Conservation (phyloP, 2,888 invertebrate genomes). For the Hemistola chrysoprasaria region DNA sequence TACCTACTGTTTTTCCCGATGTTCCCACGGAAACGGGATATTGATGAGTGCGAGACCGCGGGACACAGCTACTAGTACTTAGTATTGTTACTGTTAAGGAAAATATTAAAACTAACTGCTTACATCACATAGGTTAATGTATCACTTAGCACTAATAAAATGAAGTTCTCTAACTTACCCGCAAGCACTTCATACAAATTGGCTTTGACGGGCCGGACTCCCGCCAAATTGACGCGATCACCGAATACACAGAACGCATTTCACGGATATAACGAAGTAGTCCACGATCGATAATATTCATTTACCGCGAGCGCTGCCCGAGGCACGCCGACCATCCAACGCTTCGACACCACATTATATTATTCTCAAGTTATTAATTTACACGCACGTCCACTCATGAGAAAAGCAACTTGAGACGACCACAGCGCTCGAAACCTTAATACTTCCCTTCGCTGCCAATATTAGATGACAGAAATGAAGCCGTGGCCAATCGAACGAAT, state of each 20-base stretch:
- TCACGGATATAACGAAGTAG: constrained; percentile 60
- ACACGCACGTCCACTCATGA: constrained; percentile 81
- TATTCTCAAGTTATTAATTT: constrained; percentile 79
- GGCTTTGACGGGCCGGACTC: constrained; percentile 50
- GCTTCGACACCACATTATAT: constrained; percentile 68
- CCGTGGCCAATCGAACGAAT: constrained; percentile 59
- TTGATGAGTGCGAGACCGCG: too few species aligned
- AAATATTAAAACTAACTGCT: too few species aligned
- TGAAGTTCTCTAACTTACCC: constrained; percentile 53
- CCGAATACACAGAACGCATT: constrained; percentile 66
- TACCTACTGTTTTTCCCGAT: too few species aligned
- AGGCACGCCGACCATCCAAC: constrained; percentile 58
- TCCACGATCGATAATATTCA: constrained; percentile 71
- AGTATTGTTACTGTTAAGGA: too few species aligned
- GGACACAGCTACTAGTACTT: too few species aligned
- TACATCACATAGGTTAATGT: too few species aligned
- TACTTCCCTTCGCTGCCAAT: constrained; percentile 81
- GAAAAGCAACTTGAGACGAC: constrained; percentile 82
- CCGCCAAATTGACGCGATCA: constrained; percentile 71
- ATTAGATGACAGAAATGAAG: constrained; percentile 76
- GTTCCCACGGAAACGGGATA: too few species aligned
- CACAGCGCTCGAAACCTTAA: constrained; percentile 81
- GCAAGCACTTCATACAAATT: constrained; percentile 47
- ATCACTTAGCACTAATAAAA: constrained; percentile 16
- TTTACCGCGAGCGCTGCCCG: constrained; percentile 61